Conservation (phyloP, 1,140 invertebrate species). For the Leptinotarsa lineolata region DNA sequence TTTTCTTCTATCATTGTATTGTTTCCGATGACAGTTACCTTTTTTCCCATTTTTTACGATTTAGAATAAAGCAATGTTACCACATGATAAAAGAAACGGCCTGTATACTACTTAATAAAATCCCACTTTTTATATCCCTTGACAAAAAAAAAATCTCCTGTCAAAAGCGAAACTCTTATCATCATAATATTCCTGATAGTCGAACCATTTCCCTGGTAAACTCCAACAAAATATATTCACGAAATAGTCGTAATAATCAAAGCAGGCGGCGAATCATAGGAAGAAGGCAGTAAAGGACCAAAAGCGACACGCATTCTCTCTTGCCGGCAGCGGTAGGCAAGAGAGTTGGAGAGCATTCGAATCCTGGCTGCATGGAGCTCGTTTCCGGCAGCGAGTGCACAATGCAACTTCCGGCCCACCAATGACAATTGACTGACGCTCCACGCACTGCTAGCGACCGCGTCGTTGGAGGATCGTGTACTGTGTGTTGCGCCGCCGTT, state of each 20-base stretch:
- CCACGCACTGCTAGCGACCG: slow-evolving; percentile 29
- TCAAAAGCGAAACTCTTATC: no score
- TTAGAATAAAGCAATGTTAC: no score
- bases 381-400: slow-evolving; percentile 55
- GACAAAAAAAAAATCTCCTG: no score
- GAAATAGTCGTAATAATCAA: slow-evolving; percentile 2
- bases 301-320: background rate
- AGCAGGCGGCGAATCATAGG: background rate
- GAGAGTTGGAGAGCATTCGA: slow-evolving; percentile 5
- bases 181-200: no score
- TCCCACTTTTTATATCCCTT: no score
- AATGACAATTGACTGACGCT: slow-evolving; percentile 55
- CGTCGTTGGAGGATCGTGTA: slow-evolving; percentile 3
- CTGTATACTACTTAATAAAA: no score
- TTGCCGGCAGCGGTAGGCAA: background rate
- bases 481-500: background rate
- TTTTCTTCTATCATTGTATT: no score
- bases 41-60: no score
- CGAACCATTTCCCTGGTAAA: no score
- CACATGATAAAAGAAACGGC: no score
- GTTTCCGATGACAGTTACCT: no score
- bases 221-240: background rate
- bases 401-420: slow-evolving; percentile 54
- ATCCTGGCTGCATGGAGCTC: slow-evolving; percentile 41
- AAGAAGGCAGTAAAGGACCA: no score